phyloP scores from a whole-genome alignment of 1,140 invertebrate species.

The Magallana angulata region DNA sequence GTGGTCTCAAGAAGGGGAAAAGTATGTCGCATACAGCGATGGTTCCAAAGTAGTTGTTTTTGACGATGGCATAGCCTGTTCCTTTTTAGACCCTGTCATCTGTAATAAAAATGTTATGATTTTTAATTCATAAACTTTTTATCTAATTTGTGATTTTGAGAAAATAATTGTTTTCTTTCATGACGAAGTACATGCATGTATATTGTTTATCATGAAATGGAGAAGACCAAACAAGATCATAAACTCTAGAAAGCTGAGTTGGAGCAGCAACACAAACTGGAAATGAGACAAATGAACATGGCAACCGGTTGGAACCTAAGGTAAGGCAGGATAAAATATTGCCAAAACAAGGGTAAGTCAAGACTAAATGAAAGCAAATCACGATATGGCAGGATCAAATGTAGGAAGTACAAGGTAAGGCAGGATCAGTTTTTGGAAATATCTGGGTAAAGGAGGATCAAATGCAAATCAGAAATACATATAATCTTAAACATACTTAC shows the following conservation, averaged over 20 bases:
- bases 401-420: too few species aligned
- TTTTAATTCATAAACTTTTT: too few species aligned
- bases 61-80: conserved; percentile 86
- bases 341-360: background rate
- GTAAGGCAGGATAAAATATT: conserved; percentile 31
- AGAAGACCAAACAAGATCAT: background rate
- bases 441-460: too few species aligned
- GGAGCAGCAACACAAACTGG: conserved; percentile 9
- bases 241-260: conserved; percentile 5
- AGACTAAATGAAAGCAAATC: too few species aligned
- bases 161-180: too few species aligned
- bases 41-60: conserved; percentile 86
- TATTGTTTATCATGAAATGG: background rate
- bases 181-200: too few species aligned
- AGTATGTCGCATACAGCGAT: conserved; percentile 84
- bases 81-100: conserved; percentile 88
- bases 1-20: conserved; percentile 85
- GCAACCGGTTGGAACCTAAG: conserved; percentile 1
- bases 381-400: too few species aligned
- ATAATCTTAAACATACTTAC: too few species aligned
- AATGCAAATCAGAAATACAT: too few species aligned
- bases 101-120: conserved; percentile 54
- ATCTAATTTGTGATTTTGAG: too few species aligned
- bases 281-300: background rate
- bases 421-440: too few species aligned